Base-by-base conservation (phyloP, 30 jellyfish, hydroid and myxozoan species). In the Phacellophora camtschatica region DNA sequence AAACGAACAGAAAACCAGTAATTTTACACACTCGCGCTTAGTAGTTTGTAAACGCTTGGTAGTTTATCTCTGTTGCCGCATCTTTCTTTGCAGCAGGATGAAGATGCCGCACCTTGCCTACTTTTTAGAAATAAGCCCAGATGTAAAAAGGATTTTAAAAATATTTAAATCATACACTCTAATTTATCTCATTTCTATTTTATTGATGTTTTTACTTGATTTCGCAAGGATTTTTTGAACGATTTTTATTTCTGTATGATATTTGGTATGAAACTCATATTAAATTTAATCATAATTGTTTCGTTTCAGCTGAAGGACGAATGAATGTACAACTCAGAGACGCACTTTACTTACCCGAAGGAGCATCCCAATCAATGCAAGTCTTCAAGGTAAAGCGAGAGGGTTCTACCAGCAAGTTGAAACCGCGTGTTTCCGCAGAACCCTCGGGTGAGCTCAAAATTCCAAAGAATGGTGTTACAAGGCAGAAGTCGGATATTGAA, bases 231-330 rank as follows among this genome's bases (percentile, higher is more conserved):
- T 53, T 53, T 53, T 53, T 13, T 8, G 13, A 6, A 53, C 12
- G 13, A 9, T 53, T 13, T 53, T 53, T 53, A 9, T 11, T 6
- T 53, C 6, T 9, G 20, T 53, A 13, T 53, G 68, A 22, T 53
- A 25, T 7, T 6, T 53, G 7, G 20, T 10, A 53, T 8, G 20
- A 8, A 8, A 53, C 68, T 8, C n/a, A 29, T 28, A 24, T 33
- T 3, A 5, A 16, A 32, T 4, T 66, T 66, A 15, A 8, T 13
- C 2, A 2, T 7, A 11, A 20, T 42, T 54, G 13, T 7, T 24
- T 67, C 28, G 22, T 82, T 90, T 25, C 77, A 90, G 98, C 98
- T 63, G 97, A 92, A 24, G 98, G 98, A 42, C 72, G 89, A 32
- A 92, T 82, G 55, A 84, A 84, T 56, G 85, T 37, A 59, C 97